These are phyloP conservation scores for Syritta pipiens DNA, from an alignment of 2,888 invertebrate species.

Conservation along the genomic window DNA sequence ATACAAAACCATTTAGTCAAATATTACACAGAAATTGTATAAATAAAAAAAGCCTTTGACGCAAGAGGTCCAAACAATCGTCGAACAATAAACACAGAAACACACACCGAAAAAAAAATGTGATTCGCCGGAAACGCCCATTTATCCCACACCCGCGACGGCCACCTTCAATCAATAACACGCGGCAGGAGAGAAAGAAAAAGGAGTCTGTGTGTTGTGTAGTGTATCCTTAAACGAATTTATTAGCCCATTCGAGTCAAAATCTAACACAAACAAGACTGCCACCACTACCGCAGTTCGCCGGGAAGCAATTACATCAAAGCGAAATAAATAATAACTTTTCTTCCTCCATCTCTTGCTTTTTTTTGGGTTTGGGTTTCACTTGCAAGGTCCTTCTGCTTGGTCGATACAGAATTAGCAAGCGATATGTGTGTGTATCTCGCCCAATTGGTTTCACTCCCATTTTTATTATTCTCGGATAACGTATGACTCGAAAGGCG, in stretches of 20 bases:
- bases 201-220: conserved; percentile 18
- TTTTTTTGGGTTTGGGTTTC: background rate
- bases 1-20: conserved; percentile 65
- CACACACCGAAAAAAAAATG: background rate
- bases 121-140: conserved; percentile 57
- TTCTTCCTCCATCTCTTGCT: conserved; percentile 31
- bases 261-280: conserved; percentile 50
- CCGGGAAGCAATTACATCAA: conserved; percentile 64
- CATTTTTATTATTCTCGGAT: conserved; percentile 68
- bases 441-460: conserved; percentile 69
- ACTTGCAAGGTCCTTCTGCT: conserved; percentile 41
- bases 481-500: too few species aligned
- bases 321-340: conserved; percentile 67
- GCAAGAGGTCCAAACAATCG: conserved; percentile 29
- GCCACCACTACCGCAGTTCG: conserved; percentile 9
- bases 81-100: background rate
- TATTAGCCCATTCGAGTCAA: conserved; percentile 63
- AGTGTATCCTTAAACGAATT: conserved; percentile 60
- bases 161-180: conserved; percentile 46
- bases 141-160: conserved; percentile 12
- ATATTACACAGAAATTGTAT: conserved; percentile 42
- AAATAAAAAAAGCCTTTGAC: conserved; percentile 5
- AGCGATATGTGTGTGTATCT: conserved; percentile 37
- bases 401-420: conserved; percentile 61
- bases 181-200: too few species aligned